Evolutionary conservation across 2,888 invertebrate species (phyloP).

Genomic region (Clusia tigrina): DNA sequence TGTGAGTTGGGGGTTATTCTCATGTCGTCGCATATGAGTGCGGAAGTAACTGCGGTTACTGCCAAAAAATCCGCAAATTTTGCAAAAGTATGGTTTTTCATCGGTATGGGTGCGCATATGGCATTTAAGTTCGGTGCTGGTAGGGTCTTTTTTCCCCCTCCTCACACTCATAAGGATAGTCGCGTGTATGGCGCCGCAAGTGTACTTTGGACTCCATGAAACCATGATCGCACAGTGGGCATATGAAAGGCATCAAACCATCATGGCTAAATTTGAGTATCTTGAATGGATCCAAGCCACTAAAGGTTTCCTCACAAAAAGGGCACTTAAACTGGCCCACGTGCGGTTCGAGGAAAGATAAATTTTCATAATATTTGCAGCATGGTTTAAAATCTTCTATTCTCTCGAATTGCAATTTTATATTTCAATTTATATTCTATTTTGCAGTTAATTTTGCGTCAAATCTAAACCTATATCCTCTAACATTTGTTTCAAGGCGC

Average conservation of each 20-base stretch:
- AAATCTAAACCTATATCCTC: slow-evolving; percentile 43
- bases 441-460: slow-evolving; percentile 44
- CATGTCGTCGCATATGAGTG: slow-evolving; percentile 47
- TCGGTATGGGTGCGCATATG: slow-evolving; percentile 56
- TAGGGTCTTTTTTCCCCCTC: slow-evolving; percentile 50
- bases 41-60: slow-evolving; percentile 47
- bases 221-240: slow-evolving; percentile 42
- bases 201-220: slow-evolving; percentile 54
- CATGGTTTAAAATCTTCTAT: slow-evolving; percentile 7
- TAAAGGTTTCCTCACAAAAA: slow-evolving; percentile 40
- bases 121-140: slow-evolving; percentile 47
- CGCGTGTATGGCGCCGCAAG: slow-evolving; percentile 52
- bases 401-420: slow-evolving; percentile 36
- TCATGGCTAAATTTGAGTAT: slow-evolving; percentile 36
- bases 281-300: slow-evolving; percentile 35
- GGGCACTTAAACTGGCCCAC: slow-evolving; percentile 52
- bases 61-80: slow-evolving; percentile 55
- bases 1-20: slow-evolving; percentile 38
- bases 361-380: slow-evolving; percentile 48
- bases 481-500: slow-evolving; percentile 41
- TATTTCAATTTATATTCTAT: slow-evolving; percentile 41
- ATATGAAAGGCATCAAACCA: slow-evolving; percentile 35
- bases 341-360: slow-evolving; percentile 47
- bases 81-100: slow-evolving; percentile 57
- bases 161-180: slow-evolving; percentile 49